A percentile compares a stretch with the other conserved stretches of the same genome.
Conservation (phyloP, 2,113 vertebrate genomes). For the Cyphomyrus plagiostoma region DNA sequence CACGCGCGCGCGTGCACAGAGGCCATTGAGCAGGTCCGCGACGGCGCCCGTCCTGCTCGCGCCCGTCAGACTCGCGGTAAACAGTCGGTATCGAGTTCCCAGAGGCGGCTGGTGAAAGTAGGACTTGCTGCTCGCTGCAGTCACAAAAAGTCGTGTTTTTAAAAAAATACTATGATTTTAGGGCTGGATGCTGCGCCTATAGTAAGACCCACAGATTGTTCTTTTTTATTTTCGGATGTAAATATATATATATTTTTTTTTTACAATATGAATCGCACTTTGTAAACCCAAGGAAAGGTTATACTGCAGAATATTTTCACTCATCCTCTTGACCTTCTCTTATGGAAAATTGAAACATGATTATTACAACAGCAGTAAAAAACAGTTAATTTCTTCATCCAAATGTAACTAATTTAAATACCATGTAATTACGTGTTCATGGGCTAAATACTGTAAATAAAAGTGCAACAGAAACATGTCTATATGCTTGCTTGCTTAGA, state of each 20-base stretch:
- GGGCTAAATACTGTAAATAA: constrained; percentile 63
- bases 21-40: constrained; percentile 7
- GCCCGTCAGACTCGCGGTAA: constrained; percentile 19
- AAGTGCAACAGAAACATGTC: constrained; percentile 39
- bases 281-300: constrained; percentile 58
- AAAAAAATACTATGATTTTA: constrained; percentile 31
- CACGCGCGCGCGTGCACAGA: constrained; percentile 7
- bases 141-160: constrained; percentile 12
- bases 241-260: constrained; percentile 61
- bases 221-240: constrained; percentile 62
- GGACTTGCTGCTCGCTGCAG: constrained; percentile 33
- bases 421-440: constrained; percentile 50
- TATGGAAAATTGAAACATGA: constrained; percentile 44
- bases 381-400: constrained; percentile 51
- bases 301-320: constrained; percentile 48
- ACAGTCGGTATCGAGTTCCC: constrained; percentile 19
- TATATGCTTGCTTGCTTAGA: constrained; percentile 45
- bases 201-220: constrained; percentile 50
- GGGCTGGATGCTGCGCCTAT: constrained; percentile 35
- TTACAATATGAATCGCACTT: constrained; percentile 69
- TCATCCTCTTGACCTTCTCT: constrained; percentile 49
- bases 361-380: constrained; percentile 39
- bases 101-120: neutral
- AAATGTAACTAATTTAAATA: constrained; percentile 52
- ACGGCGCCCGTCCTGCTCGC: neutral